Percentiles rank a stretch among this genome's conserved stretches.
Conservation (phyloP, 2,888 invertebrate genomes). For the Patella pellucida region DNA sequence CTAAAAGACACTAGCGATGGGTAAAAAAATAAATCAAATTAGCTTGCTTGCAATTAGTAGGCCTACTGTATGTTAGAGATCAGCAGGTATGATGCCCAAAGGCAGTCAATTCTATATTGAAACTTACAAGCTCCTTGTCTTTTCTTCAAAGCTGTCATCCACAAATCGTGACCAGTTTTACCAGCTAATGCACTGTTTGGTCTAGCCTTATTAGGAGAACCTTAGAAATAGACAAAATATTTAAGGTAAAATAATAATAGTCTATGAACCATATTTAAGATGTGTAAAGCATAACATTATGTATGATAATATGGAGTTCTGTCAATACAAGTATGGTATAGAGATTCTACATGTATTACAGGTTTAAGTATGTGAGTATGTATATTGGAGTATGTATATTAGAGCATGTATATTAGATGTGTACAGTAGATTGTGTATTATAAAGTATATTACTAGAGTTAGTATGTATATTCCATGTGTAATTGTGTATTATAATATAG, state of each 20-base stretch:
- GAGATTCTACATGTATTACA: too few species aligned
- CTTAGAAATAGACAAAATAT: constrained; percentile 12
- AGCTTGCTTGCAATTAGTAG: too few species aligned
- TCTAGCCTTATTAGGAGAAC: constrained; percentile 41
- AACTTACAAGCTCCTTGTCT: constrained; percentile 51
- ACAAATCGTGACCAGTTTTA: constrained; percentile 54
- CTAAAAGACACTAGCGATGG: too few species aligned
- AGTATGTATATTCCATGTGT: too few species aligned
- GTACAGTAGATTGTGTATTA: too few species aligned
- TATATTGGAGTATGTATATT: too few species aligned
- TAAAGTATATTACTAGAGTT: too few species aligned
- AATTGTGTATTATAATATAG: too few species aligned
- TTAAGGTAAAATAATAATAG: neutral
- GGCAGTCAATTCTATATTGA: neutral
- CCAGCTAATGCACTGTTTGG: constrained; percentile 45
- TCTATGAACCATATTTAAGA: neutral
- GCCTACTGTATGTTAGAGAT: too few species aligned
- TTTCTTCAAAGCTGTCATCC: constrained; percentile 62
- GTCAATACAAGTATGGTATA: neutral
- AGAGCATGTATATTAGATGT: too few species aligned
- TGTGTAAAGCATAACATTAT: neutral
- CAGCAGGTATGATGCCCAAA: neutral
- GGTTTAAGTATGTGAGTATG: too few species aligned
- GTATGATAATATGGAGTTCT: neutral
- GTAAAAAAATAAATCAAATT: too few species aligned